These are phyloP conservation scores for Lophotis ruficrista DNA, from an alignment of 2,113 vertebrate genomes.

Conservation along the genomic window DNA sequence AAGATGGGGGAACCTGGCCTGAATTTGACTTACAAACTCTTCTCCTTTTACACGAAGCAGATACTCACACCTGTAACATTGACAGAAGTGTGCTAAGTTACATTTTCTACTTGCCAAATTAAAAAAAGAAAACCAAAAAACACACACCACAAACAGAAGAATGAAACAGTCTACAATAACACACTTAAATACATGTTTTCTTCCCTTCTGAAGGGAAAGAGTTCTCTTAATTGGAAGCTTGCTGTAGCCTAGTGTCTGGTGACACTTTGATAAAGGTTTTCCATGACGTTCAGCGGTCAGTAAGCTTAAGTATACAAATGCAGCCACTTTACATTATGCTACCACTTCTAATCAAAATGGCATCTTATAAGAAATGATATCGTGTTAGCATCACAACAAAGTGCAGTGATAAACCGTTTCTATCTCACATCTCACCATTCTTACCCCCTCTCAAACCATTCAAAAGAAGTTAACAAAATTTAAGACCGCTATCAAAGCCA, in stretches of 20 bases:
- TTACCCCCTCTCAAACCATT: not conserved
- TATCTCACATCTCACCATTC: not conserved
- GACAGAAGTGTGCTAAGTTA: not conserved
- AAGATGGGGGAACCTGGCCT: constrained; percentile 93
- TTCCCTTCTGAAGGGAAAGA: not conserved
- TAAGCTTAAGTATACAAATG: not conserved
- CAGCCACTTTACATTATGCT: not conserved
- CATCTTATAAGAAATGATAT: not conserved
- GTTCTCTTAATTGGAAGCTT: not conserved
- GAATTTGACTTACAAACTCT: constrained; percentile 92
- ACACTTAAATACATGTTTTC: not conserved
- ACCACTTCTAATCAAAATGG: not conserved
- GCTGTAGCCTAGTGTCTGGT: not conserved
- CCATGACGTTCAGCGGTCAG: not conserved
- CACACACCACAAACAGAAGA: not conserved
- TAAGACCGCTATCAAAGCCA: not conserved
- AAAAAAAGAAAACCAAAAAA: not conserved
- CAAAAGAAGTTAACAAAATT: not conserved
- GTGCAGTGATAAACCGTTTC: not conserved
- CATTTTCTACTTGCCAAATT: not conserved
- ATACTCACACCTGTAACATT: constrained; percentile 89
- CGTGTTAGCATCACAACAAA: not conserved
- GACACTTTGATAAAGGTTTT: not conserved
- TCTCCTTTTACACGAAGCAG: constrained; percentile 91
- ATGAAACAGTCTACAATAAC: not conserved